Evolutionary conservation across 37 sponge, comb jelly and placozoan genomes (phyloP).

Genomic region (Ephydatia muelleri): DNA sequence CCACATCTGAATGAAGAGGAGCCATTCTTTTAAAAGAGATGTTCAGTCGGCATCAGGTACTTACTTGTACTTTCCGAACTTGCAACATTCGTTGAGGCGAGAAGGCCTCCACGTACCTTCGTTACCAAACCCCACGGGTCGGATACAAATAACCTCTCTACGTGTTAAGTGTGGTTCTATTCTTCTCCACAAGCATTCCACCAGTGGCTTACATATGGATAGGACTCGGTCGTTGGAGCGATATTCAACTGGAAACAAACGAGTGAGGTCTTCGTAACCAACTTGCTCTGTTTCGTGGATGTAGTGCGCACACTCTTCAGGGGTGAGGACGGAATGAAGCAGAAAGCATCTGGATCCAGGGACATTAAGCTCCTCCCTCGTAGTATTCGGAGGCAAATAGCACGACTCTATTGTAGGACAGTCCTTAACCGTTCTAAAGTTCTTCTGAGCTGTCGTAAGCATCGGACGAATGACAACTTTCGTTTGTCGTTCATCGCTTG

Average conservation of each 20-base stretch:
- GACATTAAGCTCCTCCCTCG: conserved; percentile 35
- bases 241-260: conserved; percentile 33
- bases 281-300: conserved; percentile 33
- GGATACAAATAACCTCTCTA: conserved; percentile 34
- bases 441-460: conserved; percentile 43
- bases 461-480: conserved; percentile 18
- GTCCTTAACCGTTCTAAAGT: conserved; percentile 26
- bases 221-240: conserved; percentile 43
- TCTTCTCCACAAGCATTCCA: conserved; percentile 32
- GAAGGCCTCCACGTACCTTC: conserved; percentile 52
- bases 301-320: conserved; percentile 41
- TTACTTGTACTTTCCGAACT: conserved; percentile 47
- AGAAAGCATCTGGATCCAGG: conserved; percentile 30
- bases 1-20: neutral
- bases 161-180: conserved; percentile 23
- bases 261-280: conserved; percentile 24
- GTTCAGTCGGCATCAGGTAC: neutral
- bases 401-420: conserved; percentile 12
- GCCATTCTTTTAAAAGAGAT: neutral
- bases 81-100: conserved; percentile 47
- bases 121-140: conserved; percentile 56
- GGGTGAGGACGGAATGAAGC: conserved; percentile 20
- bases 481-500: neutral
- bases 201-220: conserved; percentile 29
- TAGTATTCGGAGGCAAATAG: neutral